Evolutionary conservation across 2,797 vertebrate genomes (phyloP), one percentile per base, ranked within the genome.

Genomic region (Syngnathus rostellatus): DNA sequence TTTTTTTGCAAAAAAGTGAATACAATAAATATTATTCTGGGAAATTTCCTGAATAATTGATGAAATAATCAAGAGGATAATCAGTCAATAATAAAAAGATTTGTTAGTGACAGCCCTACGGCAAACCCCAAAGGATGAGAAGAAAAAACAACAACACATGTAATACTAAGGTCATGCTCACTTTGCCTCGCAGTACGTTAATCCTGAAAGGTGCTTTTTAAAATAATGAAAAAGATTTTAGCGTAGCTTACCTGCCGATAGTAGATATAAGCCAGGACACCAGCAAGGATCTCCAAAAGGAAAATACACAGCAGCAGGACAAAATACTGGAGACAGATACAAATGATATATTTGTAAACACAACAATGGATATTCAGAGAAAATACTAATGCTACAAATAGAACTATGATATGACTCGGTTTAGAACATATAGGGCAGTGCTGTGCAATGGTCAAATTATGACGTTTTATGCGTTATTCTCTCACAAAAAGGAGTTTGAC

Each of bases 231-330:
- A 54, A 8, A 23, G 25, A 55, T 31, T 57, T 57, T 57, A 12
- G 14, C 17, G 25, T 57, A 16, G 37, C 38, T 85, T 87, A 99
- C 97, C 94, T 98, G 95, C 83, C 96, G 96, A 78, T 99, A 96
- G 85, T 99, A 98, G 87, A 98, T 92, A 55, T 97, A 99, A 31
- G 97, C 97, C 87, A 99, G 86, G 80, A 96, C 77, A 16, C 97
- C 96, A 12, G 97, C 95, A 66, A 98, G 90, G 81, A 98, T 87
- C 88, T 98, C 97, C 90, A 99, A 83, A 21, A 99, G 90, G 77
- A 99, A 99, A 81, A 99, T 97, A 65, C 94, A 85, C 45, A 99
- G 86, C 73, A 99, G 83, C 83, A 99, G 82, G 76, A 94, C 90
- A 77, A 99, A 99, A 81, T 99, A 98, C 96, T 98, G 87, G n/a